Conservation (phyloP, 2,888 invertebrate genomes). For the Allacma fusca region DNA sequence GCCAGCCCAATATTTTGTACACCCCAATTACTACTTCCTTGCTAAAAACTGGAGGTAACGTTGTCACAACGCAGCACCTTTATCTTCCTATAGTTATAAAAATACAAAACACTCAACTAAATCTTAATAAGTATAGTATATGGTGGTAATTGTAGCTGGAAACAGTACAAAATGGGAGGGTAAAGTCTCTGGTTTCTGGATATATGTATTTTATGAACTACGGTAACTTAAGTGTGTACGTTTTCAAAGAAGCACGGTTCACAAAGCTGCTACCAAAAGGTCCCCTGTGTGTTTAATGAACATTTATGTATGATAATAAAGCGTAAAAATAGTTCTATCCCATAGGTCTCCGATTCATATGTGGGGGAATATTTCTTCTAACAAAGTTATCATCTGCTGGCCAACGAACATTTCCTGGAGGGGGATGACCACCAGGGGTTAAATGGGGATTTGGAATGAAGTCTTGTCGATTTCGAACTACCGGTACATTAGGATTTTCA, state of each 20-base stretch:
- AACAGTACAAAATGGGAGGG: no score
- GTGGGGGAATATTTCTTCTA: neutral
- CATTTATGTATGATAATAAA: neutral
- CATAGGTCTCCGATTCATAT: conserved; percentile 30
- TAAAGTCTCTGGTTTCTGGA: neutral
- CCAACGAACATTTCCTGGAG: conserved; percentile 32
- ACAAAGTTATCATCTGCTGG: conserved; percentile 27
- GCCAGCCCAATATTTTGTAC: conserved; percentile 16
- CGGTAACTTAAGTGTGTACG: neutral
- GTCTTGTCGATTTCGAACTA: conserved; percentile 17
- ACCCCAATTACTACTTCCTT: neutral
- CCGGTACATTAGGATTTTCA: neutral
- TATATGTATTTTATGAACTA: neutral
- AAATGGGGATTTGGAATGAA: neutral
- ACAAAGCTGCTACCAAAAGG: neutral
- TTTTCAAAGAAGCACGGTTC: neutral
- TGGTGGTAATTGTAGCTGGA: no score
- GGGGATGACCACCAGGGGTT: neutral
- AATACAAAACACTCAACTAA: no score
- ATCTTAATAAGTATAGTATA: no score
- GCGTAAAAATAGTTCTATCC: neutral
- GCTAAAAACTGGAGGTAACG: no score
- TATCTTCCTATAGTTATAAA: no score
- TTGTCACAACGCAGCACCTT: no score
- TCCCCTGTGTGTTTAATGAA: neutral